Evolutionary conservation across 1,140 invertebrate species (phyloP), one percentile per base, ranked within the genome.

Genomic region (Temnothorax longispinosus): DNA sequence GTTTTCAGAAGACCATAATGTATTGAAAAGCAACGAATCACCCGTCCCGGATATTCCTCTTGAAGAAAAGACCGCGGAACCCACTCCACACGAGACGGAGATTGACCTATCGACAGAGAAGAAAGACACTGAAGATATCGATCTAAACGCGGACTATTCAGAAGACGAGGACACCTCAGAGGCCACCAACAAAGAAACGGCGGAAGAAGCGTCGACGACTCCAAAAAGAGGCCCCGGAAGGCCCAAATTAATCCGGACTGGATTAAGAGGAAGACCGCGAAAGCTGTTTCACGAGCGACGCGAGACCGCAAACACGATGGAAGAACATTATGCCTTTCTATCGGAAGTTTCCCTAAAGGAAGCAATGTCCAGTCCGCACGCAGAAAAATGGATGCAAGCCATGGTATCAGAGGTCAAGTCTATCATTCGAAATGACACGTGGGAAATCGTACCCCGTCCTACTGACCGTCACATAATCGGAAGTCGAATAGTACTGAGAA

Each of bases 231-330:
- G 54, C 1, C 32, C 41, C 18, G 85, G 65, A 69, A 69, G 75
- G 11, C 44, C 44, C 0, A 44, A 7, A 18, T 35, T 71, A 2
- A 2, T 62, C 32, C n/a, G 65, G 1, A 87, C 77, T 0, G 78
- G 60, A 75, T 0, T 11, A 1, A 75, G 78, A n/a, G 71, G 71
- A 2, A 84, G 72, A 54, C 80, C 72, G 3, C 64, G 81, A 0
- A 88, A 80, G 4, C 8, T 52, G 0, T 85, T 7, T 35, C 44
- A 78, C 0, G 18, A 27, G 7, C 13, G 0, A 13, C 7, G 11
- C 0, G 2, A n/a, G 0, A 44, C 10, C 21, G 35, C 18, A 0
- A 13, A 10, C 1, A 35, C 13, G 0, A 7, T 3, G 0, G 2
- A 27, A 44, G 13, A 64, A 5, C 41, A 65, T 3, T 44, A 56